These are phyloP conservation scores for Propithecus perrieri DNA, from an alignment of 2,797 vertebrate genomes.

Conservation along the genomic window DNA sequence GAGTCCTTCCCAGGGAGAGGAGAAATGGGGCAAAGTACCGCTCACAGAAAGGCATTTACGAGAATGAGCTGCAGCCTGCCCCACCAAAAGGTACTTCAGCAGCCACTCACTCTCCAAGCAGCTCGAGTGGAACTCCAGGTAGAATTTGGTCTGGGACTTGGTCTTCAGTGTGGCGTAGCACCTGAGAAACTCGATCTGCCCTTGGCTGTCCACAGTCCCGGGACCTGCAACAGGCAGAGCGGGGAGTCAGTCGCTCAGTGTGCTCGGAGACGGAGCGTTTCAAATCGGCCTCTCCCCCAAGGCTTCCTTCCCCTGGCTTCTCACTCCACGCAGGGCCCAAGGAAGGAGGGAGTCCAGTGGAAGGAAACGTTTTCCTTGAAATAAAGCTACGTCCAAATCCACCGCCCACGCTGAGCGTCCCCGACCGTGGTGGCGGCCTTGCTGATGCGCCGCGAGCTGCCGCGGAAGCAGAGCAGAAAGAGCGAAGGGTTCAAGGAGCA, in stretches of 20 bases:
- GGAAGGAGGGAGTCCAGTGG: background rate
- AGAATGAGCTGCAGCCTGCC: background rate
- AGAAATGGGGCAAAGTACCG: background rate
- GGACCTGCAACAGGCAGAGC: constrained; percentile 84
- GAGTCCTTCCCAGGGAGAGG: background rate
- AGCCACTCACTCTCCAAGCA: constrained; percentile 93
- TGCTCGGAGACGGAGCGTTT: accelerated
- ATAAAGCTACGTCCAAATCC: background rate
- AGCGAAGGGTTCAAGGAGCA: background rate
- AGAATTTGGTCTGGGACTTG: constrained; percentile 98
- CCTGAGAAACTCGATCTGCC: constrained; percentile 94
- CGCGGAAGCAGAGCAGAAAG: background rate
- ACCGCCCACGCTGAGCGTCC: background rate
- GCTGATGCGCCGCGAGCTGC: background rate
- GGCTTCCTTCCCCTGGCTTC: background rate
- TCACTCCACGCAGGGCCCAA: background rate
- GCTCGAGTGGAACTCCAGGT: constrained; percentile 97
- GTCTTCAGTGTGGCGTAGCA: constrained; percentile 93
- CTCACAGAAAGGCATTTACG: background rate
- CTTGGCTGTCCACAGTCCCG: constrained; percentile 88
- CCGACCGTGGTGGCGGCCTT: accelerated
- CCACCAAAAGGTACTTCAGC: accelerated
- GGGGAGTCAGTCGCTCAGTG: accelerated
- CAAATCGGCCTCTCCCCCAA: background rate
- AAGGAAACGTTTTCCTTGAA: background rate